Evolutionary conservation across 2,888 invertebrate genomes (phyloP), one percentile per base, ranked within the genome.

Genomic region (Platycheirus rosarum): DNA sequence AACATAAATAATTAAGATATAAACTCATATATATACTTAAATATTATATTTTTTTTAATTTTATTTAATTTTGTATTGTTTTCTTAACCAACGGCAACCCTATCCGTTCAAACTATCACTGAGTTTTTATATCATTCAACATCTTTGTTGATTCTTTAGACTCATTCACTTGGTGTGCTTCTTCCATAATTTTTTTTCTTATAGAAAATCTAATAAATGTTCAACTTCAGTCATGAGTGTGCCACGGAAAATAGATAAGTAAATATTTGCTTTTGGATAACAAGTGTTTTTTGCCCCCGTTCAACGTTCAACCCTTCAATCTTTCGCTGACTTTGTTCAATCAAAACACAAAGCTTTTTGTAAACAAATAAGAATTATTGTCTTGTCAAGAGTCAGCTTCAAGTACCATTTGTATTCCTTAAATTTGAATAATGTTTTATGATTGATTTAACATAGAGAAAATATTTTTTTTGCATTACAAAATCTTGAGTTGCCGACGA

Each of bases 191-290:
- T 35, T 35, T 35, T 35, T 53, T n/a, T 55, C 18, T 13, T n/a
- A 35, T 13, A 7, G 11, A 35, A 26, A 79, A 74, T 74, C 57
- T 63, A 29, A 37, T 74, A 69, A 74, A 37, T 29, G 13, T 57
- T 14, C 20, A 23, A 69, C 32, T 35, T 63, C 35, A 6, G 3
- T 0, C 5, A 0, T n/a, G n/a, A n/a, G n/a, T n/a, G n/a, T n/a
- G 69, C 13, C 68, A 68, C 74, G 62, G 44, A 62, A 29, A 69
- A 73, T 55, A 49, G 4, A 18, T 18, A 37, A n/a, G 1, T 13
- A 37, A 53, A 53, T 53, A 53, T 53, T 53, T 53, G n/a, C 32
- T 53, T 32, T 49, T n/a, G n/a, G n/a, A n/a, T n/a, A n/a, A n/a
- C n/a, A n/a, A n/a, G n/a, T n/a, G n/a, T n/a, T n/a, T n/a, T n/a